Conservation (phyloP, 2,113 vertebrate genomes). For the Takifugu bimaculatus region DNA sequence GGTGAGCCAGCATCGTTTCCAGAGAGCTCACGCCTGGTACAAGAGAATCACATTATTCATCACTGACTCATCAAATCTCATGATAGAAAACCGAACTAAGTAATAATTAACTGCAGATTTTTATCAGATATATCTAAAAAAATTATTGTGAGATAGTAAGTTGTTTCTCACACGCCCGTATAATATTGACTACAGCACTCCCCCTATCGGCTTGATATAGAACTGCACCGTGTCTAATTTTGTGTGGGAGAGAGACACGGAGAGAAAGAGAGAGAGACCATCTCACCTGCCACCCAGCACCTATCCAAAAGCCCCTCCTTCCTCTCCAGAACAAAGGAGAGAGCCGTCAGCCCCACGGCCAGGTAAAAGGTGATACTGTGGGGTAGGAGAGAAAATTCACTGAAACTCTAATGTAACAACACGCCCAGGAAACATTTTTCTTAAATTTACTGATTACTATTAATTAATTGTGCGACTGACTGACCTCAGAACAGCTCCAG, state of each 20-base stretch:
- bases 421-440: background rate
- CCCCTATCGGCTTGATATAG: constrained; percentile 41
- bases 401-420: background rate
- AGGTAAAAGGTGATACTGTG: constrained; percentile 78
- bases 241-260: too few relatives aligned
- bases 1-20: constrained; percentile 79
- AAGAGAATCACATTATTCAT: background rate
- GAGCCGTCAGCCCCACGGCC: constrained; percentile 77
- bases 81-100: too few relatives aligned
- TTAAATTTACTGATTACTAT: too few relatives aligned
- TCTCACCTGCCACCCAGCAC: constrained; percentile 78
- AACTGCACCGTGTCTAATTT: too few relatives aligned
- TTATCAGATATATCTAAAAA: too few relatives aligned
- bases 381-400: background rate
- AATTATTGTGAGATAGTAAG: too few relatives aligned
- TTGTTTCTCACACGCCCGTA: too few relatives aligned
- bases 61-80: background rate
- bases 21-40: constrained; percentile 73
- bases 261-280: background rate
- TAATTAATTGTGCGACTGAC: constrained; percentile 2
- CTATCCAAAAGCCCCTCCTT: constrained; percentile 77
- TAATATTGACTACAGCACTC: constrained; percentile 23
- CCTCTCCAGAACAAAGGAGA: constrained; percentile 78
- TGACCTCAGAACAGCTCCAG: constrained; percentile 78
- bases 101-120: too few relatives aligned